phyloP scores from a whole-genome alignment of 1,140 invertebrate species.

The Zaprionus davidi region DNA sequence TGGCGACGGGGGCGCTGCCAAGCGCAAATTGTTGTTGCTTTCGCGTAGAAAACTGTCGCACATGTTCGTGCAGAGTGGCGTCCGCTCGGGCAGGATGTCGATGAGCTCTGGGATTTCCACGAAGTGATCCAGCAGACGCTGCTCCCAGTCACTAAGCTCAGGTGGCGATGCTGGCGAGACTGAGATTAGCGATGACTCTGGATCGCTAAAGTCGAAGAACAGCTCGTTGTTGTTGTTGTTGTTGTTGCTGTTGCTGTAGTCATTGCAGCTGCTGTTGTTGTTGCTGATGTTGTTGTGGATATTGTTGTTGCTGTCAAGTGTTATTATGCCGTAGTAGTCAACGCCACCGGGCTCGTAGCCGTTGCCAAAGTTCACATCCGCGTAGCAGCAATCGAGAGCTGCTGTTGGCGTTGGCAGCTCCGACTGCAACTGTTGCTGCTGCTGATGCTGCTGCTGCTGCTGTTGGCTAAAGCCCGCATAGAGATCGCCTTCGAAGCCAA shows the following conservation, averaged over 20 bases:
- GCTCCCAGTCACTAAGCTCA: conserved; percentile 77
- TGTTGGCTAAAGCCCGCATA: conserved; percentile 9
- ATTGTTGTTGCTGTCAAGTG: conserved; percentile 51
- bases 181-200: background rate
- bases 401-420: background rate
- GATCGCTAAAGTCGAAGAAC: conserved; percentile 55
- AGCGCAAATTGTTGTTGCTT: conserved; percentile 69
- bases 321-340: conserved; percentile 71
- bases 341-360: conserved; percentile 23
- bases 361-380: conserved; percentile 38
- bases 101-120: conserved; percentile 79
- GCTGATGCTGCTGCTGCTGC: background rate
- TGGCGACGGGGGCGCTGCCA: conserved; percentile 32
- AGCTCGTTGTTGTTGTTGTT: conserved; percentile 21
- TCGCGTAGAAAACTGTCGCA: conserved; percentile 84
- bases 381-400: conserved; percentile 48
- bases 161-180: conserved; percentile 29
- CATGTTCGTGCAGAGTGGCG: conserved; percentile 84
- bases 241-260: conserved; percentile 37
- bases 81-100: conserved; percentile 83
- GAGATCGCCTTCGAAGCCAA: conserved; percentile 9
- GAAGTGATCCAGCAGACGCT: conserved; percentile 71
- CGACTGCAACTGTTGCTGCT: conserved; percentile 1
- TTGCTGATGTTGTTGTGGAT: background rate
- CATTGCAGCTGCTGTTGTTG: background rate